Base-by-base conservation (phyloP, 2,113 vertebrate genomes). In the Antechinus flavipes region DNA sequence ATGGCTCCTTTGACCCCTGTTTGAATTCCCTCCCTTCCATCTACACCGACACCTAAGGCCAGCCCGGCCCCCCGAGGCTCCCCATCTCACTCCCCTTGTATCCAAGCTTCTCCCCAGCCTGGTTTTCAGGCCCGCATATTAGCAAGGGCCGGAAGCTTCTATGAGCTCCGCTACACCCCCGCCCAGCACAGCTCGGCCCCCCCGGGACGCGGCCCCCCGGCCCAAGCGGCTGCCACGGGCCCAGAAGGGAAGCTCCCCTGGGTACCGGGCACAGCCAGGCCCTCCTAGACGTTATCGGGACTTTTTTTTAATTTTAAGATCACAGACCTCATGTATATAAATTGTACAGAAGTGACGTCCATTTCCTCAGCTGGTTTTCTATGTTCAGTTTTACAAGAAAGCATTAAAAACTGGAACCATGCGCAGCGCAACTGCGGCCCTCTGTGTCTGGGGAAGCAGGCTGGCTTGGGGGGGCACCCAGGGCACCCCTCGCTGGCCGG, bases 1-100 rank as follows among this genome's bases (percentile, higher is more conserved):
- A 99, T 8, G 98, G 99, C 93, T 99, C 99, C 98, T 99, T 99
- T 46, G 99, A 99, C 97, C 99, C 99, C 97, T 99, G 99, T 98
- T 98, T 99, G 98, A 99, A 98, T 98, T 99, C 99, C 98, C 99
- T 99, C 96, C 99, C 99, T 26, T 99, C 99, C 68, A 99, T 99
- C 98, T 99, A 99, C 97, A 99, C 99, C 0, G 99, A 99, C 97
- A 99, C 99, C 98, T 99, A 98, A 99, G 96, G 93, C 95, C 61
- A 52, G 94, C 50, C 58, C 93, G 23, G 58, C 93, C 23, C 23
- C 2, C 8, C 0, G 27, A 54, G 2, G 26, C 55, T 94, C 0
- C 0, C 90, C 89, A 47, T 25, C 89, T 90, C 26, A 16, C 35
- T 25, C 90, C 3, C 24, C 50, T 52, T 90, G 47, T 90, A 49